A percentile compares a stretch with the other conserved stretches of the same genome.
phyloP scores from a whole-genome alignment of 2,797 vertebrate genomes.

The Mormyrus hasselquistii region DNA sequence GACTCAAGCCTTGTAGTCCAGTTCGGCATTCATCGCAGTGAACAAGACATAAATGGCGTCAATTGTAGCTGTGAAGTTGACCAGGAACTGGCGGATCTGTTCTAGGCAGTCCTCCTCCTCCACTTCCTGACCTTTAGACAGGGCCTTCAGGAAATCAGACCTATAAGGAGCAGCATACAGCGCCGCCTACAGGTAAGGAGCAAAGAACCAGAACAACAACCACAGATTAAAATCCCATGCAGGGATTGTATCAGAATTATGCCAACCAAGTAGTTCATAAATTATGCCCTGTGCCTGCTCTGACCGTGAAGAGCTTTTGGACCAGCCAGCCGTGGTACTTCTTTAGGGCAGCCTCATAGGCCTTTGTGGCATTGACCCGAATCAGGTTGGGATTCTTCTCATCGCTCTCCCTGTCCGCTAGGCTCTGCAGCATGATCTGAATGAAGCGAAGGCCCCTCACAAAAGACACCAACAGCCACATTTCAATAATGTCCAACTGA shows the following conservation, averaged over 20 bases:
- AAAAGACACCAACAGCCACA: neutral
- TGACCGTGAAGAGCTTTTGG: constrained; percentile 85
- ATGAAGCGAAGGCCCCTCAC: constrained; percentile 84
- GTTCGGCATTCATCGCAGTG: constrained; percentile 80
- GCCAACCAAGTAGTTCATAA: neutral
- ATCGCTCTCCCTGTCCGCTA: constrained; percentile 81
- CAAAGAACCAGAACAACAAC: neutral
- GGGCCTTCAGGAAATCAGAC: constrained; percentile 81
- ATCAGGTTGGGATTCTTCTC: constrained; percentile 86
- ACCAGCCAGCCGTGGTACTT: constrained; percentile 89
- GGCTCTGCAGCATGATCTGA: constrained; percentile 89
- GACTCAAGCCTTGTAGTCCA: constrained; percentile 76
- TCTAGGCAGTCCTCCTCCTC: constrained; percentile 88
- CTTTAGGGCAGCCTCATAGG: constrained; percentile 81
- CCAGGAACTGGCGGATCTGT: constrained; percentile 81
- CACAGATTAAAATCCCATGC: neutral
- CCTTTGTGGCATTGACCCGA: constrained; percentile 82
- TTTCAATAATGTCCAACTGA: neutral
- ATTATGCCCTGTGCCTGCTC: neutral
- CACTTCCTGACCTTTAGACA: constrained; percentile 84
- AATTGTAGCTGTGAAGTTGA: constrained; percentile 75
- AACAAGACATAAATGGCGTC: constrained; percentile 89
- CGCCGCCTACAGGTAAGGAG: constrained; percentile 63
- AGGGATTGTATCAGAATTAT: neutral
- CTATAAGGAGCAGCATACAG: constrained; percentile 81